Evolutionary conservation across 2,888 invertebrate genomes (phyloP), one percentile per base, ranked within the genome.

Genomic region (Phyto melanocephala): DNA sequence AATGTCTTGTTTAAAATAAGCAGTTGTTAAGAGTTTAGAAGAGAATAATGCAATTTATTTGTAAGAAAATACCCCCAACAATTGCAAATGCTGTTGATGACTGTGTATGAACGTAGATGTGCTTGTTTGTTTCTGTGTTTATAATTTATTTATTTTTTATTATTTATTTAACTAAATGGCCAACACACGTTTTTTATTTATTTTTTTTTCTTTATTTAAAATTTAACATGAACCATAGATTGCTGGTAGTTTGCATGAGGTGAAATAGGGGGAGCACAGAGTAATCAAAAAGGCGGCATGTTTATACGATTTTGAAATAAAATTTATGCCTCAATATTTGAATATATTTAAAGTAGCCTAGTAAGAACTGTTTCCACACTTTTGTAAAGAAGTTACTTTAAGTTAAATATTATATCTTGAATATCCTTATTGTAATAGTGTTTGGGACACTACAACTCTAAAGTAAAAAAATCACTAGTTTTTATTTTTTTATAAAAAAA

Each of bases 181-280:
- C 75, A 79, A 56, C 65, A 76, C 82, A 82, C 82, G 82, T 76
- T 71, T 79, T 67, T 76, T 40, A 20, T 67, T 3, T 13, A 79
- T 71, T 79, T 67, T 76, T 40, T 28, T 67, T 3, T 13, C 15
- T 7, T 2, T n/a, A 15, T 13, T 28, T 28, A 20, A 63, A 54
- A 28, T 0, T 37, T 4, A 67, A 54, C 42, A 56, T 37, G 17
- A 71, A 3, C 6, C 15, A 37, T 42, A 67, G 50, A n/a, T 10
- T n/a, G 8, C n/a, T 58, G 20, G 10, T 54, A 54, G 42, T 11
- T 74, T 54, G 42, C 20, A 8, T 33, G 28, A 24, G 22, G 33
- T 17, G 7, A 42, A 35, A 70, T 54, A 56, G n/a, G 42, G 42
- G 54, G 24, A 40, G 62, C 77, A 47, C 24, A 42, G 2, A 24